phyloP scores from a whole-genome alignment of 2,113 vertebrate species.

The Scortum barcoo region DNA sequence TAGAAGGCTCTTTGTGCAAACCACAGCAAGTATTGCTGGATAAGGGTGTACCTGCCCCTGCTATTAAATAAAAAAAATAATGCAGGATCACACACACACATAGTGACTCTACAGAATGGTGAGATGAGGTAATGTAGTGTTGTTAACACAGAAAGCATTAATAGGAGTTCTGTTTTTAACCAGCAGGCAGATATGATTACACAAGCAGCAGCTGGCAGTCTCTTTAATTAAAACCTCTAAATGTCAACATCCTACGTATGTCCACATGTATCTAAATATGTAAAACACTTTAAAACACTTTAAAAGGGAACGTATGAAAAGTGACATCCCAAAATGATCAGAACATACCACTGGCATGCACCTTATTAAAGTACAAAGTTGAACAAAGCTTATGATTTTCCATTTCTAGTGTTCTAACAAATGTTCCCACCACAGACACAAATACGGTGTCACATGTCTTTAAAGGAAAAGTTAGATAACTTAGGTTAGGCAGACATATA shows the following conservation, averaged over 20 bases:
- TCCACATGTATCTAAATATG: background rate
- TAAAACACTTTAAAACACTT: background rate
- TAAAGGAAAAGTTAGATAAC: background rate
- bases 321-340: background rate
- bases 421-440: too few species aligned
- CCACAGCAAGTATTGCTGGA: slow-evolving; percentile 52
- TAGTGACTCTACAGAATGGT: background rate
- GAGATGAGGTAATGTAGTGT: slow-evolving; percentile 19
- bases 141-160: slow-evolving; percentile 36
- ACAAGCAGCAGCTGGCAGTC: background rate
- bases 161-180: slow-evolving; percentile 53
- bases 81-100: background rate
- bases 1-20: slow-evolving; percentile 62
- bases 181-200: slow-evolving; percentile 37
- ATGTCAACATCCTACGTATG: background rate
- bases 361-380: background rate
- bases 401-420: too few species aligned
- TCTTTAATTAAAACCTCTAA: slow-evolving; percentile 36
- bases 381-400: too few species aligned
- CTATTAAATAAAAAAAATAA: slow-evolving; percentile 30
- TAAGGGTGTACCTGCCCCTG: slow-evolving; percentile 44
- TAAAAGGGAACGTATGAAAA: background rate
- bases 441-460: background rate
- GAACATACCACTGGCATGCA: background rate
- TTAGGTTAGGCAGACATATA: too few species aligned